Evolutionary conservation across 1,140 invertebrate genomes (phyloP), one percentile per base, ranked within the genome.

Genomic region (Cydia amplana): DNA sequence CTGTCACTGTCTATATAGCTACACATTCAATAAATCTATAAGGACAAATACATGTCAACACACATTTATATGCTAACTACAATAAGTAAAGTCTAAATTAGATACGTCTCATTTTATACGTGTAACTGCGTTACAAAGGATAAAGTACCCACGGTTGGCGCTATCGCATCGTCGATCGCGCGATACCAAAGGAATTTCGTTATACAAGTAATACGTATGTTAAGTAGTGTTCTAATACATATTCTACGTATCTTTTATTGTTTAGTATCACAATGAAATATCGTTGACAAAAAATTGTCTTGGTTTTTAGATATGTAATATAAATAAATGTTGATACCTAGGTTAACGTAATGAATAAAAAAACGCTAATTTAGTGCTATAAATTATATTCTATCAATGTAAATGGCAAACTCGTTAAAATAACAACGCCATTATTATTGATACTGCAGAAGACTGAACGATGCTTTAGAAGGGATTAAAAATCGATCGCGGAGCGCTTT

Each of bases 401-500:
- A 46, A 46, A 46, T 46, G 43, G 43, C 14, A 16, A 46, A 60
- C 55, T 60, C 18, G 65, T 70, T 43, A 70, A 70, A 70, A 18
- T n/a, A 36, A 70, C 36, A 46, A n/a, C 49, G 49, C 20, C 16
- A 40, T 73, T 73, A 12, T 73, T 73, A 73, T 73, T 73, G 72
- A 73, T 51, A 73, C 72, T 73, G n/a, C n/a, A n/a, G 63, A 74
- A 73, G 40, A 65, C 74, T 63, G 67, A 77, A 78, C 79, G 67
- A 46, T 73, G 28, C 51, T 77, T 76, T 55, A 75, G 70, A 65
- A 73, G 25, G 65, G 60, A 64, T 83, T 82, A 83, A 84, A 80
- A 73, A 80, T 73, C 83, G 73, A 84, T 87, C 78, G 75, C 73
- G 75, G 78, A 82, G 72, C 76, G 63, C 64, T 63, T 86, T 89